phyloP scores from a whole-genome alignment of 2,888 invertebrate genomes.

The Archips xylosteana region DNA sequence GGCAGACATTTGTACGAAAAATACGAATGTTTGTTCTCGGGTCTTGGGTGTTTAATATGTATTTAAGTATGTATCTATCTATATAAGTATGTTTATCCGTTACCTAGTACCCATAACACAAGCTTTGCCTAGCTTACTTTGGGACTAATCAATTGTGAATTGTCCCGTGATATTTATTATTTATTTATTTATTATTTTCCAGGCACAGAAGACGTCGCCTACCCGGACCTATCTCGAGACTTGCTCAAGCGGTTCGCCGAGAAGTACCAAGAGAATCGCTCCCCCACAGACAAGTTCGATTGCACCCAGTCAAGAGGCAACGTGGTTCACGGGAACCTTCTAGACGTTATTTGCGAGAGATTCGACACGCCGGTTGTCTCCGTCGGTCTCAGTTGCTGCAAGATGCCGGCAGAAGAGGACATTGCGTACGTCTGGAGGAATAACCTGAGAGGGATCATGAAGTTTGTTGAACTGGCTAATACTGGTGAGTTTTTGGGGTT shows the following conservation, averaged over 20 bases:
- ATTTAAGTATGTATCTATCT: too few species aligned
- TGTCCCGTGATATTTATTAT: too few species aligned
- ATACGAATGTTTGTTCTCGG: too few species aligned
- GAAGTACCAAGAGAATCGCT: slow-evolving; percentile 73
- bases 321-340: slow-evolving; percentile 77
- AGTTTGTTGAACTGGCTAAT: slow-evolving; percentile 86
- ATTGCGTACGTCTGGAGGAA: slow-evolving; percentile 91
- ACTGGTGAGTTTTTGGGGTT: slow-evolving; percentile 80
- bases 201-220: slow-evolving; percentile 88
- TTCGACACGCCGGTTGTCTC: slow-evolving; percentile 89
- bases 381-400: slow-evolving; percentile 92
- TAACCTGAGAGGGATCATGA: slow-evolving; percentile 87
- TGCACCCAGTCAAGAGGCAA: slow-evolving; percentile 56
- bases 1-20: too few species aligned
- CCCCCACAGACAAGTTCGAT: slow-evolving; percentile 65
- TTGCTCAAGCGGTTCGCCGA: slow-evolving; percentile 81
- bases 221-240: slow-evolving; percentile 70
- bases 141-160: too few species aligned
- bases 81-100: too few species aligned
- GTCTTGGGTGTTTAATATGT: too few species aligned
- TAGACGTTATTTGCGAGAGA: slow-evolving; percentile 86
- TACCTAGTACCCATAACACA: too few species aligned
- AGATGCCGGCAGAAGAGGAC: slow-evolving; percentile 89
- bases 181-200: slow-evolving; percentile 60
- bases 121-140: too few species aligned